Percentiles rank a stretch among this genome's conserved stretches.
These are phyloP conservation scores for Anguilla pacifica DNA, from an alignment of 2,797 vertebrate species.

Conservation along the genomic window DNA sequence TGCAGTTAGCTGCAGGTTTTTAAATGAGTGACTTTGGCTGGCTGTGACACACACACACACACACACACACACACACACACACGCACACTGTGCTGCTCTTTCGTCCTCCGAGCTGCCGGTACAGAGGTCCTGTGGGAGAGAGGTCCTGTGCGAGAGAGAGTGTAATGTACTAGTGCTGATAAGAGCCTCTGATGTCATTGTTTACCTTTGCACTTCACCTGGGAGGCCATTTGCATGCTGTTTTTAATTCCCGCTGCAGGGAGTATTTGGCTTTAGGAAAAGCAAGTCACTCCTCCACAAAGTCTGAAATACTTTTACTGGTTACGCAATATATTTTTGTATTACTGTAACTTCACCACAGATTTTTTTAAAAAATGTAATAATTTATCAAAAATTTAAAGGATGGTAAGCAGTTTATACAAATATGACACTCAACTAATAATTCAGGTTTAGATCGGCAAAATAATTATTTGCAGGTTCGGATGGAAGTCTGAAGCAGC, in stretches of 20 bases:
- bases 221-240: not conserved
- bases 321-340: no score
- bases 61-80: no score
- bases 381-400: no score
- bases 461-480: not conserved
- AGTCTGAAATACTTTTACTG: no score
- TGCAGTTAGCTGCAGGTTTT: not conserved
- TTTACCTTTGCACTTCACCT: not conserved
- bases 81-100: not conserved
- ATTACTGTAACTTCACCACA: no score
- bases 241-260: not conserved
- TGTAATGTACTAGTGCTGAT: not conserved
- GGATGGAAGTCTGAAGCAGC: not conserved
- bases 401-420: no score
- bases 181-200: not conserved
- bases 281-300: no score
- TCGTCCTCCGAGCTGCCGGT: no score
- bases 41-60: not conserved
- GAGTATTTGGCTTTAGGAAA: not conserved
- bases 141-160: not conserved
- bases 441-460: not conserved
- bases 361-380: no score
- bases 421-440: not conserved
- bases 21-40: not conserved
- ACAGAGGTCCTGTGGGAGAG: not conserved